A percentile compares a stretch with the other conserved stretches of the same genome.
These are phyloP conservation scores for Perizoma flavofasciatum DNA, from an alignment of 2,888 invertebrate species.

Conservation along the genomic window DNA sequence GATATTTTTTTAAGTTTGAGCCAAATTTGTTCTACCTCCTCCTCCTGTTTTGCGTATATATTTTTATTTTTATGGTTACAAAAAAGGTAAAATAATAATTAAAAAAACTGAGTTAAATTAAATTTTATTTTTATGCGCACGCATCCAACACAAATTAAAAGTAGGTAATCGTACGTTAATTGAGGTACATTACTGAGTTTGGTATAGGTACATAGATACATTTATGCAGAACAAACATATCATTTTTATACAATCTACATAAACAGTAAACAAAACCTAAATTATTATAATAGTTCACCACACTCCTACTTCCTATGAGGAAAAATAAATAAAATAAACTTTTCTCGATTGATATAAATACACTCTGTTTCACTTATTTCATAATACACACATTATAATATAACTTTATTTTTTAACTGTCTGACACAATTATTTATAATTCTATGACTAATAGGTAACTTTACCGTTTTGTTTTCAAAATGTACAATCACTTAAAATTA, in stretches of 20 bases:
- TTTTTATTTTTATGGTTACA: no score
- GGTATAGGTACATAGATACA: slow-evolving; percentile 17
- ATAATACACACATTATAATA: slow-evolving; percentile 23
- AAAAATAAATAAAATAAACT: slow-evolving; percentile 44
- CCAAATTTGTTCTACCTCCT: no score
- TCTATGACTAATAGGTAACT: slow-evolving; percentile 72
- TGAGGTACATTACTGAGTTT: slow-evolving; percentile 20
- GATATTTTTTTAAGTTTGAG: no score
- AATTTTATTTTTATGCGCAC: slow-evolving; percentile 45
- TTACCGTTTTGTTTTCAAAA: slow-evolving; percentile 60
- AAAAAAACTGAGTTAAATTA: slow-evolving; percentile 25
- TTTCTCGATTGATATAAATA: slow-evolving; percentile 64
- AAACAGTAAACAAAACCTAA: slow-evolving; percentile 17
- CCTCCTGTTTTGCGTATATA: no score
- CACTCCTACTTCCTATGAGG: slow-evolving; percentile 21
- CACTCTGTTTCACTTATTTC: slow-evolving; percentile 56
- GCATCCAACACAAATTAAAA: slow-evolving; percentile 46
- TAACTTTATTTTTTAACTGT: slow-evolving; percentile 21
- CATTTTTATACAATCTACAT: slow-evolving; percentile 12
- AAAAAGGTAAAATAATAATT: slow-evolving; percentile 5
- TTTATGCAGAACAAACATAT: slow-evolving; percentile 8
- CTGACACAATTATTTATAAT: slow-evolving; percentile 10
- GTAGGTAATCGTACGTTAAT: slow-evolving; percentile 5
- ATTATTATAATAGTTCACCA: slow-evolving; percentile 15
- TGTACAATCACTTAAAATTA: slow-evolving; percentile 49